Percentiles rank a stretch among this genome's conserved stretches.
These are phyloP conservation scores for Abscondita cerata DNA, from an alignment of 2,888 invertebrate genomes.

Conservation along the genomic window DNA sequence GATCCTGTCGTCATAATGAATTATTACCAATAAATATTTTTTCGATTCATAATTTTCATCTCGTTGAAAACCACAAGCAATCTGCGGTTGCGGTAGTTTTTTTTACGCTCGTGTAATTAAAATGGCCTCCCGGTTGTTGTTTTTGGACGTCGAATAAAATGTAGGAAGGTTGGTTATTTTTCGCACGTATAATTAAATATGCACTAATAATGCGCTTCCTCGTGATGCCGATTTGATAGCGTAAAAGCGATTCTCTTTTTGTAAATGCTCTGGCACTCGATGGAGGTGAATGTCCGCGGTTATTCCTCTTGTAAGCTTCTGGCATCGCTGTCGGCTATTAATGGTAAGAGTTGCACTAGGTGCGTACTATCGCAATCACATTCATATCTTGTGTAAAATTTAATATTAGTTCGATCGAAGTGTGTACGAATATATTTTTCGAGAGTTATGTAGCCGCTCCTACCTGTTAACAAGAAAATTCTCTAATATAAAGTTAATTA, in stretches of 20 bases:
- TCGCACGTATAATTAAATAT: conserved; percentile 54
- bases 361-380: conserved; percentile 30
- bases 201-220: conserved; percentile 55
- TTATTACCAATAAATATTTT: too few relatives aligned
- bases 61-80: too few relatives aligned
- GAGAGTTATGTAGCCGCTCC: conserved; percentile 9
- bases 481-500: conserved; percentile 37
- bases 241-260: conserved; percentile 48
- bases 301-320: conserved; percentile 54
- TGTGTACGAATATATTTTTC: not conserved
- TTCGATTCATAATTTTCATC: too few relatives aligned
- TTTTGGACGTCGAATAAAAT: too few relatives aligned
- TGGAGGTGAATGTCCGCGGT: conserved; percentile 56
- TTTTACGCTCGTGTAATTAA: too few relatives aligned
- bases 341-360: conserved; percentile 36
- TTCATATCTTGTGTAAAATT: conserved; percentile 4
- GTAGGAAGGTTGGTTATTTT: conserved; percentile 33
- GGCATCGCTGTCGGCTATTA: conserved; percentile 49
- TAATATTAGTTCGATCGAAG: not conserved
- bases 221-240: conserved; percentile 53
- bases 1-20: too few relatives aligned
- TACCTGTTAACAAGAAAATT: conserved; percentile 23
- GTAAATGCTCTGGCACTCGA: conserved; percentile 52
- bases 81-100: too few relatives aligned
- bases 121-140: too few relatives aligned